phyloP scores from a whole-genome alignment of 1,140 invertebrate genomes.

The Hylyphantes graminicola region DNA sequence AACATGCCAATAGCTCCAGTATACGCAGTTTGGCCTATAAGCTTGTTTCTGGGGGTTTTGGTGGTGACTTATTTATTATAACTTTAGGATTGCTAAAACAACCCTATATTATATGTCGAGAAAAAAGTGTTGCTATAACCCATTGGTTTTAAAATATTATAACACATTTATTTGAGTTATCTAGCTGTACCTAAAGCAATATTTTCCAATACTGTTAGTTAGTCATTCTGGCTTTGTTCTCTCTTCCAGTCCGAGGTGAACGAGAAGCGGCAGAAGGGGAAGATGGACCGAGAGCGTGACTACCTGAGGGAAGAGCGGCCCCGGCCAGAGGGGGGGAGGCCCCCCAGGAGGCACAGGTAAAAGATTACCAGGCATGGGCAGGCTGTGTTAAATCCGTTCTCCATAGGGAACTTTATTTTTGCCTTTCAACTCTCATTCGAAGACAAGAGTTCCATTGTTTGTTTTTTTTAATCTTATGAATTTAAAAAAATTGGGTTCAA shows the following conservation, averaged over 20 bases:
- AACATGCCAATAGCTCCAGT: no score
- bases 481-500: background rate
- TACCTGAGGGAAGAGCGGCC: constrained; percentile 38
- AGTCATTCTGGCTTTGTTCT: constrained; percentile 19
- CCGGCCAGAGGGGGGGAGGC: constrained; percentile 37
- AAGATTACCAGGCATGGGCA: background rate
- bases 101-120: no score
- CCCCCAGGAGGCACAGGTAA: constrained; percentile 59
- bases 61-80: no score
- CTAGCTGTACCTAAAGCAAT: background rate
- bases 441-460: background rate
- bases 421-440: background rate
- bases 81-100: no score
- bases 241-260: constrained; percentile 36
- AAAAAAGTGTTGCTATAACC: no score
- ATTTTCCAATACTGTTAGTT: background rate
- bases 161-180: no score
- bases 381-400: background rate
- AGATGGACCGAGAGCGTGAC: constrained; percentile 60
- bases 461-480: no score
- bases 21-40: no score
- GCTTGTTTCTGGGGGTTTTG: no score
- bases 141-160: no score
- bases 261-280: constrained; percentile 53
- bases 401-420: background rate